Evolutionary conservation across 2,888 invertebrate species (phyloP), one percentile per base, ranked within the genome.

Genomic region (Lymantria monacha): DNA sequence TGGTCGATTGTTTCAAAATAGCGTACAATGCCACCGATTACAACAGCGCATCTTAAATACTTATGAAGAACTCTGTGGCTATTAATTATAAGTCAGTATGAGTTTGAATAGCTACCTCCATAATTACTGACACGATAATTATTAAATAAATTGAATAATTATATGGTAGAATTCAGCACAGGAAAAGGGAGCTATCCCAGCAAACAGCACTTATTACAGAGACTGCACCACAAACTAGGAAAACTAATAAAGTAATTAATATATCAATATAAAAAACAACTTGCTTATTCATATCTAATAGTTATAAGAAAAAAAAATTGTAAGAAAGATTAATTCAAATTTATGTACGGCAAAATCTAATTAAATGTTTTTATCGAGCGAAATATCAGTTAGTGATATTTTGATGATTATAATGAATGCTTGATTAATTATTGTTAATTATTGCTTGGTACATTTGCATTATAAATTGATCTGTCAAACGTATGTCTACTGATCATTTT

Each of bases 1-100:
- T 56, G 62, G 38, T 38, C 68, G 70, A 71, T 68, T 59, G 55
- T 67, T 66, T 64, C 66, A 56, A 57, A 72, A 57, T 38, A 41
- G 47, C 42, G 66, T 56, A 74, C 74, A 75, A 71, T 72, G 66
- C 48, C n/a, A 40, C 14, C 30, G 30, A 22, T 64, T 65, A 43
- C 56, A 22, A 65, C 54, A 65, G 31, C 45, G 48, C 49, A 58
- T 65, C 60, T 59, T 46, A 46, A 45, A 43, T 46, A 38, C 31
- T 42, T 44, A 30, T 44, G 22, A 30, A 31, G 30, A 33, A 31
- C 7, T 9, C 38, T 2, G n/a, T 44, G 50, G 41, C 46, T 51
- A 11, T 44, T 55, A 53, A 57, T 58, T 56, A 51, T 52, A 31
- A 30, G n/a, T n/a, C 10, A 8, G 33, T 9, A 33, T 33, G 9